A percentile compares a stretch with the other conserved stretches of the same genome.
Conservation (phyloP, 2,888 invertebrate genomes). For the Athalia cordata region DNA sequence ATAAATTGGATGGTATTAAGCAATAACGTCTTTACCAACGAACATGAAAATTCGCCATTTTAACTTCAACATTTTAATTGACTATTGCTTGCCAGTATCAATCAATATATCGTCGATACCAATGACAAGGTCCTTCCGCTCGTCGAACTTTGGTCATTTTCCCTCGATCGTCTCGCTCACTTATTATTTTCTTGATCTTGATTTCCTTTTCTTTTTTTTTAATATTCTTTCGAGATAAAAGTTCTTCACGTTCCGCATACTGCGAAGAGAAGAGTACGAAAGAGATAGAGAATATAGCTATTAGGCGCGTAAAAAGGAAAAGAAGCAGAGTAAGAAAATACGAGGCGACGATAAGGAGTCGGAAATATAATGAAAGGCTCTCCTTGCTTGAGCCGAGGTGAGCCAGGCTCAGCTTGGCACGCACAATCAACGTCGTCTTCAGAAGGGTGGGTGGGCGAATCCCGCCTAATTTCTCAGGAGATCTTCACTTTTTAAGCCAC, state of each 20-base stretch:
- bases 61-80: no score
- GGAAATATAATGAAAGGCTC: slow-evolving; percentile 32
- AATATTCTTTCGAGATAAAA: slow-evolving; percentile 12
- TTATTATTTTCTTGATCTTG: no score
- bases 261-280: slow-evolving; percentile 28
- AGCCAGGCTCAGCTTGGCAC: slow-evolving; percentile 14
- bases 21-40: no score
- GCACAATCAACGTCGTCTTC: slow-evolving; percentile 11
- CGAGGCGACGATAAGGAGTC: slow-evolving; percentile 37
- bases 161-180: slow-evolving; percentile 11
- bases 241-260: slow-evolving; percentile 7
- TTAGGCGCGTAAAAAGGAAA: neutral
- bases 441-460: neutral
- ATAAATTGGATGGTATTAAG: neutral
- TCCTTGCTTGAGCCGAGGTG: slow-evolving; percentile 13
- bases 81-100: no score
- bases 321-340: slow-evolving; percentile 11
- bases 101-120: no score
- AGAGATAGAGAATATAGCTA: neutral
- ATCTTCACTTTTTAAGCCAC: slow-evolving; percentile 32
- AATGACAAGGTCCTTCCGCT: no score
- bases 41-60: no score
- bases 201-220: neutral
- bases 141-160: slow-evolving; percentile 15
- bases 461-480: slow-evolving; percentile 30